phyloP scores from a whole-genome alignment of 2,888 invertebrate genomes.

The Oscheius myriophilus region DNA sequence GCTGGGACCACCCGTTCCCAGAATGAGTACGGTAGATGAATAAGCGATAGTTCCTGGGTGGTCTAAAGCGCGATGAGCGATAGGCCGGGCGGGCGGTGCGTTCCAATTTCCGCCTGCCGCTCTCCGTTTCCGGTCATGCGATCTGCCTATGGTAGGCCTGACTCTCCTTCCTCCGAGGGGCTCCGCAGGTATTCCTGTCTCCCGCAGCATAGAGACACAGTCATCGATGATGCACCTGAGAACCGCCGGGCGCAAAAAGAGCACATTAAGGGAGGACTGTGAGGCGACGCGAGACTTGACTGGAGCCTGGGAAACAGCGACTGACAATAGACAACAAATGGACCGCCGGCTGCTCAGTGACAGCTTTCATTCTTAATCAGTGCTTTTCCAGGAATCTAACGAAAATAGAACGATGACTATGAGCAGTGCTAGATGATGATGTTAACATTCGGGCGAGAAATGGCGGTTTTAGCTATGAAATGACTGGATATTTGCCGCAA shows the following conservation, averaged over 20 bases:
- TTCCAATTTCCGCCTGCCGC: constrained; percentile 18
- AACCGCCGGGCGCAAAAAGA: constrained; percentile 9
- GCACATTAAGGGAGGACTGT: not conserved
- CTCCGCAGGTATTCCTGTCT: constrained; percentile 4
- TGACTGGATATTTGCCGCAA: not conserved
- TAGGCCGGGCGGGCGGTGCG: constrained; percentile 16
- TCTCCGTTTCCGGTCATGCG: constrained; percentile 20
- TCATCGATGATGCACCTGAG: constrained; percentile 24
- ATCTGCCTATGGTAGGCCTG: constrained; percentile 15
- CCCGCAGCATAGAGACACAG: constrained; percentile 8
- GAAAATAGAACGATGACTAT: too few relatives aligned
- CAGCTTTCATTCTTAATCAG: not conserved
- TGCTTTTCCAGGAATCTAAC: too few relatives aligned
- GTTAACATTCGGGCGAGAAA: too few relatives aligned
- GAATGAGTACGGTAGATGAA: not conserved
- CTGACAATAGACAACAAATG: not conserved
- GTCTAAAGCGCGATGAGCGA: constrained; percentile 12
- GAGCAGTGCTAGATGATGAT: too few relatives aligned
- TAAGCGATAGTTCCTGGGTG: too few relatives aligned
- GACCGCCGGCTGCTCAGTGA: not conserved
- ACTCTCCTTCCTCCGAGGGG: too few relatives aligned
- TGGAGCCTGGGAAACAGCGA: not conserved
- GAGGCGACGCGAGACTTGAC: not conserved
- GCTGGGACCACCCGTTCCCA: too few relatives aligned
- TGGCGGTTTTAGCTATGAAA: too few relatives aligned